Evolutionary conservation across 1,140 invertebrate species (phyloP).

Genomic region (Drosophila bocki): DNA sequence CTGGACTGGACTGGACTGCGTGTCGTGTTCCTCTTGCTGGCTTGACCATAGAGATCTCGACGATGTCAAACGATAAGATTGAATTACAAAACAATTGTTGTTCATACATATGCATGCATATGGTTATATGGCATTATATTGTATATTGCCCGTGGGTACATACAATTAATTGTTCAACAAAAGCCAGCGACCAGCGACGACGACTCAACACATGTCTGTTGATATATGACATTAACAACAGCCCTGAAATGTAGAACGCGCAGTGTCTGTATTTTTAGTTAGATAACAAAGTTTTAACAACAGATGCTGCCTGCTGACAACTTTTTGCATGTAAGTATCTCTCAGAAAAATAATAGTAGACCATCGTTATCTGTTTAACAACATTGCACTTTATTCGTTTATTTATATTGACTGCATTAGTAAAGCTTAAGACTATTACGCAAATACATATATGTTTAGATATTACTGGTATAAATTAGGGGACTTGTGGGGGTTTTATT

Average conservation of each 20-base stretch:
- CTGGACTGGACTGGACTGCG: slow-evolving; percentile 37
- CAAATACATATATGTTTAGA: slow-evolving; percentile 23
- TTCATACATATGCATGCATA: slow-evolving; percentile 19
- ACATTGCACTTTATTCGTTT: slow-evolving; percentile 77
- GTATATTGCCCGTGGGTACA: slow-evolving; percentile 33
- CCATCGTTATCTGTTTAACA: slow-evolving; percentile 41
- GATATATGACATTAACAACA: slow-evolving; percentile 53
- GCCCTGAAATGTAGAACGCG: slow-evolving; percentile 28
- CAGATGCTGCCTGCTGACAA: slow-evolving; percentile 28
- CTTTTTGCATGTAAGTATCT: slow-evolving; percentile 8
- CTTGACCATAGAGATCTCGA: slow-evolving; percentile 35
- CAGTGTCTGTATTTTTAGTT: slow-evolving; percentile 41
- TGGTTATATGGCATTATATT: slow-evolving; percentile 5
- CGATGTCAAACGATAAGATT: slow-evolving; percentile 75
- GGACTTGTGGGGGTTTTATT: slow-evolving; percentile 52
- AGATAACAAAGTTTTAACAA: slow-evolving; percentile 35
- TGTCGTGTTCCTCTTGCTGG: slow-evolving; percentile 1
- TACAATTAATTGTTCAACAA: slow-evolving; percentile 71
- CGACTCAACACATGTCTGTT: slow-evolving; percentile 39
- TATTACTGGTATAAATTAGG: slow-evolving; percentile 55
- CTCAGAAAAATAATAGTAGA: background rate
- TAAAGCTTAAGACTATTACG: slow-evolving; percentile 58
- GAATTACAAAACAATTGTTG: slow-evolving; percentile 76
- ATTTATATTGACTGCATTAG: slow-evolving; percentile 77
- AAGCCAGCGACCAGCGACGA: slow-evolving; percentile 22